Evolutionary conservation across 2,888 invertebrate genomes (phyloP), one percentile per base, ranked within the genome.

Genomic region (Spisula subtruncata): DNA sequence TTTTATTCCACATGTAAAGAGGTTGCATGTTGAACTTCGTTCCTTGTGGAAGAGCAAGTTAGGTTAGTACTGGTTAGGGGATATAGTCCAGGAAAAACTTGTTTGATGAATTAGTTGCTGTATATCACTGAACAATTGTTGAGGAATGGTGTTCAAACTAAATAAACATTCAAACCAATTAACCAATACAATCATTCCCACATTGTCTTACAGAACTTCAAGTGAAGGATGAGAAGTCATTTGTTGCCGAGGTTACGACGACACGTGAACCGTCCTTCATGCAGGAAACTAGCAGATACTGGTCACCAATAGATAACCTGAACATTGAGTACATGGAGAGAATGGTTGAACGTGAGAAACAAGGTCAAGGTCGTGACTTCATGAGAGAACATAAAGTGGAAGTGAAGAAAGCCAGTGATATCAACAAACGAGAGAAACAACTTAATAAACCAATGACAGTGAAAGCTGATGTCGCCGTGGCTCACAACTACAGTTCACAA

Each of bases 401-500:
- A 35, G 94, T 96, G 6, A 93, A 94, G 56, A 88, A 84, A 12
- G 89, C 90, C 41, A 96, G 96, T 93, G 92, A 94, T n/a, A 84
- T 93, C 12, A 95, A 95, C 90, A 90, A 92, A 81, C 81, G 75
- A 60, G 93, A 95, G 79, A 93, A 91, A 16, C 94, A 93, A 48
- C 89, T 91, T 85, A 94, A 88, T 29, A 94, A 94, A 86, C 94
- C 95, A 41, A 89, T 89, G 8, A 94, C 92, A 20, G 91, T 96
- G 10, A 91, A 92, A 8, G 94, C 94, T 0, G 95, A 95, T 84
- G 93, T 94, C 8, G 90, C 90, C 14, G 93, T 93, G 8, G 95
- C 95, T 46, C 96, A 96, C 91, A 96, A 96, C 90, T 97, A 96
- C 93, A 96, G 96, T 91, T 94, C 95, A 20, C 96, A 96, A 92